Conservation (phyloP, 2,888 invertebrate genomes). For the Acanthopleura granulata region DNA sequence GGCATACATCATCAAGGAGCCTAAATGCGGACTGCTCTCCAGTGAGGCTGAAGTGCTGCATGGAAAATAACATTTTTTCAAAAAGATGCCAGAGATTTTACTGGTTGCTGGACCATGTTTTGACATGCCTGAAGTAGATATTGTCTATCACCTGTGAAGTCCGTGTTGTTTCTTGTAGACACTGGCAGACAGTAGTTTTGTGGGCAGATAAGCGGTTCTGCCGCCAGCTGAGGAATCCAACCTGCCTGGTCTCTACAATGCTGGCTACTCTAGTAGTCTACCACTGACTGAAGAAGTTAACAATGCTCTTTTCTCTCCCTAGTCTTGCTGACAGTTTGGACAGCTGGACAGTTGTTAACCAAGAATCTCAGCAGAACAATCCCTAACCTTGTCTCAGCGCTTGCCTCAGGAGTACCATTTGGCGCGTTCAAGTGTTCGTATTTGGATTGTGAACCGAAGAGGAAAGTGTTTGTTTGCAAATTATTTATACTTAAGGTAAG, state of each 20-base stretch:
- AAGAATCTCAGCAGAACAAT: not conserved
- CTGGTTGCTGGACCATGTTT: constrained; percentile 8
- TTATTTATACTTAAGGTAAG: no score
- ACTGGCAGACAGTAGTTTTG: not conserved
- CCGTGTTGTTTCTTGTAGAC: not conserved
- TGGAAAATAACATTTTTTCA: not conserved
- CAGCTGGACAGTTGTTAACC: not conserved
- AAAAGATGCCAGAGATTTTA: not conserved
- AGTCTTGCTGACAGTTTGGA: not conserved
- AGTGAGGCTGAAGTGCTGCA: not conserved
- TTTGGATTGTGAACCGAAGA: no score
- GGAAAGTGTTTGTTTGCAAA: no score
- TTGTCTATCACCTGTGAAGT: not conserved
- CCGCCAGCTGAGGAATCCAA: constrained; percentile 1
- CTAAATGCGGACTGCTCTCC: not conserved
- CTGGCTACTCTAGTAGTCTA: not conserved
- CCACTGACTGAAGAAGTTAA: constrained; percentile 4
- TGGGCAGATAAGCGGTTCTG: not conserved
- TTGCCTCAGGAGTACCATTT: no score
- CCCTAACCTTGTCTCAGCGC: no score
- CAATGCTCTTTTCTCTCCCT: not conserved
- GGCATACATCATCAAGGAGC: no score
- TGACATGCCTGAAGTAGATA: not conserved
- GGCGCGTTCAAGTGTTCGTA: no score
- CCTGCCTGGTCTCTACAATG: not conserved